Base-by-base conservation (phyloP, 2,797 vertebrate species). In the Danionella dracula region DNA sequence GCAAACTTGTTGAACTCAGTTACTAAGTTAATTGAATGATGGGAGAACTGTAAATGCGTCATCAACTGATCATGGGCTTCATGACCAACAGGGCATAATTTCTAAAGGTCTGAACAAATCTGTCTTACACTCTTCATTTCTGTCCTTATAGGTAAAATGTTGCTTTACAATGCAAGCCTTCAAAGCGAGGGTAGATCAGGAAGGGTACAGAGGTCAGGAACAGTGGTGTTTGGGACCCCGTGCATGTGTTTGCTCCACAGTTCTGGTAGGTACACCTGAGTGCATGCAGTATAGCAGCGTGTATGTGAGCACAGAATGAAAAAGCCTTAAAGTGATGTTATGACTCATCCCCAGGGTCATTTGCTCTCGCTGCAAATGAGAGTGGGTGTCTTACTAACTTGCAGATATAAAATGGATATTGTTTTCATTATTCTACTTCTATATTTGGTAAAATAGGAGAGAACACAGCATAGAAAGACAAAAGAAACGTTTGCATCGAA, bases 351-450 rank as follows among this genome's bases (percentile, higher is more conserved):
- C 75, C 81, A 83, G 87, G 86, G 85, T 89, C 84, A 88, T 86
- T 86, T 89, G 84, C 84, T 89, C 88, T 87, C 77, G 76, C 80
- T 84, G 87, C 82, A 91, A 90, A 90, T 87, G 81, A 90, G 84
- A 86, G 87, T 90, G 87, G 86, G 86, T 84, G 87, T 89, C 84
- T 88, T 78, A 85, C 83, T 86, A 88, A 89, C 80, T 85, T 86
- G 79, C 78, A 84, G 75, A 86, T 84, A 89, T 86, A 86, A 85
- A 79, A 78, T 86, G 78, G 81, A 83, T 88, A 86, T 88, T 87
- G 78, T 86, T 88, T 86, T 85, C 86, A 85, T 90, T 82, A 87
- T 77, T 73, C 71, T 67, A 77, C 69, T 77, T 78, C 76, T 59
- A 79, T 79, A 72, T 70, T 69, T 72, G 49, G 55, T 68, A 65